Base-by-base conservation (phyloP, 2,888 invertebrate species). In the Halictus ligatus region DNA sequence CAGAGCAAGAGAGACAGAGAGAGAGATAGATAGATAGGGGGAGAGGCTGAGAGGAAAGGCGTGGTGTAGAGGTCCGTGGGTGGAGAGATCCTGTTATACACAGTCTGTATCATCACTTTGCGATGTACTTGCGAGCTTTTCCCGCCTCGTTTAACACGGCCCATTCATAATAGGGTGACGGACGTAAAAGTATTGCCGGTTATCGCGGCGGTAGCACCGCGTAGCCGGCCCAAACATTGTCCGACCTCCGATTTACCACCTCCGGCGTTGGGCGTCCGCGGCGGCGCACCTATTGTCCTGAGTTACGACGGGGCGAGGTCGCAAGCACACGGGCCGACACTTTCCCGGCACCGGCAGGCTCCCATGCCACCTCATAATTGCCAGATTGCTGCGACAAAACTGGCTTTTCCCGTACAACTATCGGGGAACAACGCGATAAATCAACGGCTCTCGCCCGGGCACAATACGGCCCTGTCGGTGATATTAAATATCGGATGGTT, bases 91-190 rank as follows among this genome's bases (percentile, higher is more conserved):
- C 91, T 83, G 89, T 91, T 91, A 91, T 90, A 89, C 87, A 85
- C 90, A 90, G 89, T 86, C 91, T 91, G 90, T 90, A 89, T 89
- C 88, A 91, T 91, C 91, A 89, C 89, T 91, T 91, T 92, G 92
- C 91, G 89, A 92, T 92, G 89, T 91, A 91, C 92, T 91, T 91
- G 92, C 91, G 89, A 92, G 91, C 91, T 91, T 92, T 92, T 91
- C 91, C 90, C 91, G 92, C 91, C 92, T 92, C 93, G 92, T 92
- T 92, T 92, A 92, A 91, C 92, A 89, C 88, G 87, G 84, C 89
- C 89, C 92, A 91, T 92, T 91, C 92, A 91, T 90, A 93, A 93
- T 90, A 81, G 86, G 89, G 83, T 87, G 89, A 92, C 90, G 90
- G 90, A 84, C 77, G 88, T 72, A 73, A 89, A 91, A 91, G 89